phyloP scores from a whole-genome alignment of 2,888 invertebrate species.

The Mamestra brassicae region DNA sequence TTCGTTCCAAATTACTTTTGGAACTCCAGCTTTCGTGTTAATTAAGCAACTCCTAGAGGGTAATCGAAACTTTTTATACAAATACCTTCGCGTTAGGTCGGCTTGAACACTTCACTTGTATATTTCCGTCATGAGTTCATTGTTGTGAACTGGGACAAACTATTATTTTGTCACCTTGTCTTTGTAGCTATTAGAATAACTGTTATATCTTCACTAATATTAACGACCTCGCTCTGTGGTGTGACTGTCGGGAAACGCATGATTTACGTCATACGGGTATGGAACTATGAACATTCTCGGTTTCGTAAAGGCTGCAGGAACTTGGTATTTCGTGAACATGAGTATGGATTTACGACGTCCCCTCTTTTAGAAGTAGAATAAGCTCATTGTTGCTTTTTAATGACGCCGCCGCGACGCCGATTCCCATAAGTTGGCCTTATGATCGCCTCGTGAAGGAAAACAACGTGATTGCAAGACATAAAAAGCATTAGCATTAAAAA shows the following conservation, averaged over 20 bases:
- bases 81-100: constrained; percentile 31
- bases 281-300: constrained; percentile 35
- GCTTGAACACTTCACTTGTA: constrained; percentile 46
- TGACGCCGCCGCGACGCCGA: not conserved
- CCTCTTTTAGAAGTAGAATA: constrained; percentile 36
- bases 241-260: constrained; percentile 67
- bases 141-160: constrained; percentile 65
- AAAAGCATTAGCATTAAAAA: not conserved
- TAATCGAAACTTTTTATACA: constrained; percentile 49
- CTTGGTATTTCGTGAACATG: constrained; percentile 19
- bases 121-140: constrained; percentile 58
- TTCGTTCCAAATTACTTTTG: constrained; percentile 56
- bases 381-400: constrained; percentile 23
- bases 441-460: constrained; percentile 26
- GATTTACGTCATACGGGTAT: constrained; percentile 59
- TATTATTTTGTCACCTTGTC: constrained; percentile 68
- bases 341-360: constrained; percentile 48
- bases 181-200: constrained; percentile 62
- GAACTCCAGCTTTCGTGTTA: constrained; percentile 33
- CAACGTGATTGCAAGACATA: not conserved
- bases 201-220: constrained; percentile 67
- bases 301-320: constrained; percentile 23
- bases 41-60: constrained; percentile 25
- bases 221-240: constrained; percentile 72
- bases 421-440: constrained; percentile 38